phyloP scores from a whole-genome alignment of 2,888 invertebrate species.

The Stomorhina lunata region DNA sequence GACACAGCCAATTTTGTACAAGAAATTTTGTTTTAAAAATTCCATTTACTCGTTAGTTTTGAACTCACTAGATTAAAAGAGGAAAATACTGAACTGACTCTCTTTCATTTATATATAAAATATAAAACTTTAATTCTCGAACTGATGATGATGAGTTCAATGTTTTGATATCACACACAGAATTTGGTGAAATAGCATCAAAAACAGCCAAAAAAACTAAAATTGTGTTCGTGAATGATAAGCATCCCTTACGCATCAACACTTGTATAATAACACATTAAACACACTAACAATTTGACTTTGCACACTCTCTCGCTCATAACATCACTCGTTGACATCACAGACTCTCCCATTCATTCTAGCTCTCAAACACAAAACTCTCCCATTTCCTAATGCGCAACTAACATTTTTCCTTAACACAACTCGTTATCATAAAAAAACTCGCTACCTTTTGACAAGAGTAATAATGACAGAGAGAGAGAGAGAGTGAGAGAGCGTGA shows the following conservation, averaged over 20 bases:
- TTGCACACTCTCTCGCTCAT: not conserved
- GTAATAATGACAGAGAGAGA: too few relatives aligned
- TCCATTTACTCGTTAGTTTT: slow-evolving; percentile 54
- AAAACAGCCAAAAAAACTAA: slow-evolving; percentile 23
- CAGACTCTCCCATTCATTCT: not conserved
- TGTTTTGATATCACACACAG: slow-evolving; percentile 54
- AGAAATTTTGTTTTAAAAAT: not conserved
- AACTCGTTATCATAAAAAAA: too few relatives aligned
- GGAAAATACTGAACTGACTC: slow-evolving; percentile 1
- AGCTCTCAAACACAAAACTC: too few relatives aligned
- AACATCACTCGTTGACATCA: not conserved
- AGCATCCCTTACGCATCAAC: slow-evolving; percentile 62
- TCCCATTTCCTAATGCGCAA: too few relatives aligned
- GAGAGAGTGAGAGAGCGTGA: not conserved
- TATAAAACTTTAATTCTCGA: not conserved
- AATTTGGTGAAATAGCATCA: not conserved
- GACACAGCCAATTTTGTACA: not conserved
- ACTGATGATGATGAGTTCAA: slow-evolving; percentile 52
- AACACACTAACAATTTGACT: not conserved
- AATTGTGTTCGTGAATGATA: slow-evolving; percentile 56
- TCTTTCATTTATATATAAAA: not conserved
- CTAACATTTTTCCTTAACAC: too few relatives aligned
- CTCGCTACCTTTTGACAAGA: too few relatives aligned
- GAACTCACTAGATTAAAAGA: slow-evolving; percentile 27
- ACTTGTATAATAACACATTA: slow-evolving; percentile 19